Percentiles rank a stretch among this genome's conserved stretches.
These are phyloP conservation scores for Ataeniobius toweri DNA, from an alignment of 2,797 vertebrate species.

Conservation along the genomic window DNA sequence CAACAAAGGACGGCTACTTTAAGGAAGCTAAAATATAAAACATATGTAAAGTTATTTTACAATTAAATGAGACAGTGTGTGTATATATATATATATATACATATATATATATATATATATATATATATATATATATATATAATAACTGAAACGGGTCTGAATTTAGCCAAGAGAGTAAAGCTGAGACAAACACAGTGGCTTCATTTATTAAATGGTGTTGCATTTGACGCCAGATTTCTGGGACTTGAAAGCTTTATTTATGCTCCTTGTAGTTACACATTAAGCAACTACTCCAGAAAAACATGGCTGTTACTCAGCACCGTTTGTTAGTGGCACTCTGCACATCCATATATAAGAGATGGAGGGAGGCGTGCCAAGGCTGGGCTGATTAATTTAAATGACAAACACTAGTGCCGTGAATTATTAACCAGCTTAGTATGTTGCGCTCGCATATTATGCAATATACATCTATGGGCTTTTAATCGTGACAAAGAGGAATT, in stretches of 20 bases:
- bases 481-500: conserved; percentile 60
- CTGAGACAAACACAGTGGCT: neutral
- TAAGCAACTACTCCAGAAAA: conserved; percentile 13
- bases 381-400: conserved; percentile 63
- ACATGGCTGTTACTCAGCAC: conserved; percentile 9
- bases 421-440: conserved; percentile 73
- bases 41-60: no score
- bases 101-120: no score
- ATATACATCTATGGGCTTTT: conserved; percentile 64
- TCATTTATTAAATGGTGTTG: neutral
- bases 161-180: neutral
- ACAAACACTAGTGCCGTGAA: conserved; percentile 69
- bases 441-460: conserved; percentile 71
- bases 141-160: no score
- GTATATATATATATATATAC: no score
- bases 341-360: conserved; percentile 17
- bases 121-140: no score
- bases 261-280: conserved; percentile 19
- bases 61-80: no score
- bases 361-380: conserved; percentile 21
- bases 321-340: conserved; percentile 2
- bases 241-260: neutral
- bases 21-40: no score
- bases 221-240: conserved; percentile 7
- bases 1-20: no score